Evolutionary conservation across 2,888 invertebrate species (phyloP).

Genomic region (Shargacucullia verbasci): DNA sequence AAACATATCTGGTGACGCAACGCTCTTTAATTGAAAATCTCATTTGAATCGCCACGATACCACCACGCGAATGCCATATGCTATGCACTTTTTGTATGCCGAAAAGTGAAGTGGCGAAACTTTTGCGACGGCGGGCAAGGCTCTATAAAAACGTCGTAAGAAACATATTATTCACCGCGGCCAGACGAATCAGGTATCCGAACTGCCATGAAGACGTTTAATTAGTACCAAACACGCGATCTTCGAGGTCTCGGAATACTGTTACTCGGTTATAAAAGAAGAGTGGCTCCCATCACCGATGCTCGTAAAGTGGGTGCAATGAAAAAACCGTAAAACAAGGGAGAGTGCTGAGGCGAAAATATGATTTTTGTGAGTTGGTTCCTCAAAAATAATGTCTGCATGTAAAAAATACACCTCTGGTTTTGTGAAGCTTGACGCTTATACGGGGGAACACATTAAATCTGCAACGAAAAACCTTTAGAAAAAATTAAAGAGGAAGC

Average conservation of each 20-base stretch:
- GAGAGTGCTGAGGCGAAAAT: conserved; percentile 76
- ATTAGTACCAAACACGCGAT: conserved; percentile 85
- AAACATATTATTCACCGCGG: conserved; percentile 72
- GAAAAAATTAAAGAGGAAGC: conserved; percentile 6
- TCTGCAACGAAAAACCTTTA: conserved; percentile 17
- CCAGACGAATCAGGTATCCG: conserved; percentile 79
- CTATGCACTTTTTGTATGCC: conserved; percentile 36
- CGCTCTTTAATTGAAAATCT: conserved; percentile 74
- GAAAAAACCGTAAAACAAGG: conserved; percentile 85
- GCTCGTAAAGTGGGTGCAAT: conserved; percentile 84
- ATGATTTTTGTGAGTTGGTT: conserved; percentile 76
- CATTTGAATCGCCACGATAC: conserved; percentile 60
- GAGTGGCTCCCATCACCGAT: conserved; percentile 76
- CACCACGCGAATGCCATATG: conserved; percentile 36
- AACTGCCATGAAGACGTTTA: conserved; percentile 78
- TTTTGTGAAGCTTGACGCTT: conserved; percentile 38
- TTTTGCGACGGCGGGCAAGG: conserved; percentile 47
- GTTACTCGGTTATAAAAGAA: conserved; percentile 75
- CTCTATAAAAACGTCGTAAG: conserved; percentile 66
- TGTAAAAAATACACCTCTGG: conserved; percentile 53
- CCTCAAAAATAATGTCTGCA: conserved; percentile 65
- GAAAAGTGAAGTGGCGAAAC: conserved; percentile 52
- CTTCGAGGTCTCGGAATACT: conserved; percentile 72
- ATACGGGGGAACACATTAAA: conserved; percentile 33
- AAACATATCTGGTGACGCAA: conserved; percentile 78